Conservation (phyloP, 1,140 invertebrate species). For the Homalodisca vitripennis region DNA sequence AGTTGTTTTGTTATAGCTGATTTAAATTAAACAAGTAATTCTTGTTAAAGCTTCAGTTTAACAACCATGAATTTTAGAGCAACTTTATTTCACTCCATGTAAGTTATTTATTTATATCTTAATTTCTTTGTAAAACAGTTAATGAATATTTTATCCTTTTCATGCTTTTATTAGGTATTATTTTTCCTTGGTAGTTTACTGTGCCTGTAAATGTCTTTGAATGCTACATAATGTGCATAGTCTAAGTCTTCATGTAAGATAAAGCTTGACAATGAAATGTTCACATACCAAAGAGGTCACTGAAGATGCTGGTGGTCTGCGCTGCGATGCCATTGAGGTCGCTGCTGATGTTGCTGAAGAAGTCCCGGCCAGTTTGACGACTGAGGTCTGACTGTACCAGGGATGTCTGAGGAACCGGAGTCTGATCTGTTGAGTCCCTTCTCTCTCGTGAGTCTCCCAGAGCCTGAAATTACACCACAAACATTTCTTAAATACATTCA, state of each 20-base stretch:
- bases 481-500: no score
- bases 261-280: no score
- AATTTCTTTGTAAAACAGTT: no score
- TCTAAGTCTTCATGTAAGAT: constrained; percentile 13
- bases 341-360: constrained; percentile 85
- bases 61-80: no score
- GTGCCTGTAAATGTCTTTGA: not conserved
- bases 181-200: no score
- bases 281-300: constrained; percentile 84
- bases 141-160: no score
- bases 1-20: no score
- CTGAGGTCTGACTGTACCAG: constrained; percentile 44
- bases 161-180: no score
- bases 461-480: constrained; percentile 47
- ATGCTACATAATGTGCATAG: not conserved
- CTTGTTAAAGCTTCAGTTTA: no score
- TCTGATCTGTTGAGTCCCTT: constrained; percentile 20
- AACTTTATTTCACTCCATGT: no score
- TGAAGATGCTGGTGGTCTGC: constrained; percentile 88
- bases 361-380: constrained; percentile 63
- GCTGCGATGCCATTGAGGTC: constrained; percentile 88
- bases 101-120: no score
- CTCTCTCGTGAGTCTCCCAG: constrained; percentile 49
- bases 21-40: no score
- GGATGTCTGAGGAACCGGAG: constrained; percentile 34